These are phyloP conservation scores for Mimas tiliae DNA, from an alignment of 2,888 invertebrate species.

Conservation along the genomic window DNA sequence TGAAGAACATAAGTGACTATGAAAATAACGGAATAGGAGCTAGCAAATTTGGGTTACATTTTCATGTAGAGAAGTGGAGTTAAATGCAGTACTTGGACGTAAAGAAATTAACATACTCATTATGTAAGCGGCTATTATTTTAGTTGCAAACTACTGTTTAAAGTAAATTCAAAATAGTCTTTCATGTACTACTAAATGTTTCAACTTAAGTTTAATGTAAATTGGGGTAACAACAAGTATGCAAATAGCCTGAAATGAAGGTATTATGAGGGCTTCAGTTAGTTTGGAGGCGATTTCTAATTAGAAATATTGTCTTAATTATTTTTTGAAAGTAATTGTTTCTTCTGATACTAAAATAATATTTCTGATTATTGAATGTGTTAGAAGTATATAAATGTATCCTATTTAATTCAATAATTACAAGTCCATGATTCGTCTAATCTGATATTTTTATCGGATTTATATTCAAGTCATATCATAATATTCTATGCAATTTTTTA, in stretches of 20 bases:
- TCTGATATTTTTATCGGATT: too few relatives aligned
- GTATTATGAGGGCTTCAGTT: not conserved
- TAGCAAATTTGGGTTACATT: too few relatives aligned
- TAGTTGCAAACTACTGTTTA: not conserved
- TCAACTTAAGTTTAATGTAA: not conserved
- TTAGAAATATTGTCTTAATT: not conserved
- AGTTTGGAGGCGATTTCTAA: conserved; percentile 7
- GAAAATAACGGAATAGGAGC: too few relatives aligned
- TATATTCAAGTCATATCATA: too few relatives aligned
- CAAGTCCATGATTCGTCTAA: too few relatives aligned
- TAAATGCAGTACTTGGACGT: not conserved
- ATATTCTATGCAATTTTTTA: too few relatives aligned
- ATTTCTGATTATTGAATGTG: not conserved
- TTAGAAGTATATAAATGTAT: not conserved
- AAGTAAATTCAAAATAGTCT: not conserved
- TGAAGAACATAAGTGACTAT: too few relatives aligned
- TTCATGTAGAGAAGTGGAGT: too few relatives aligned
- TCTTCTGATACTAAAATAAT: not conserved
- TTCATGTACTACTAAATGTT: not conserved
- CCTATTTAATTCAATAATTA: too few relatives aligned
- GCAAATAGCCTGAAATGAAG: not conserved
- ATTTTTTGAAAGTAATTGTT: not conserved
- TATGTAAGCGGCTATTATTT: not conserved
- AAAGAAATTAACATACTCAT: not conserved
- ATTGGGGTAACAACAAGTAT: conserved; percentile 6